A percentile compares a stretch with the other conserved stretches of the same genome.
Conservation (phyloP, 2,797 vertebrate genomes). For the Malurus leucopterus region DNA sequence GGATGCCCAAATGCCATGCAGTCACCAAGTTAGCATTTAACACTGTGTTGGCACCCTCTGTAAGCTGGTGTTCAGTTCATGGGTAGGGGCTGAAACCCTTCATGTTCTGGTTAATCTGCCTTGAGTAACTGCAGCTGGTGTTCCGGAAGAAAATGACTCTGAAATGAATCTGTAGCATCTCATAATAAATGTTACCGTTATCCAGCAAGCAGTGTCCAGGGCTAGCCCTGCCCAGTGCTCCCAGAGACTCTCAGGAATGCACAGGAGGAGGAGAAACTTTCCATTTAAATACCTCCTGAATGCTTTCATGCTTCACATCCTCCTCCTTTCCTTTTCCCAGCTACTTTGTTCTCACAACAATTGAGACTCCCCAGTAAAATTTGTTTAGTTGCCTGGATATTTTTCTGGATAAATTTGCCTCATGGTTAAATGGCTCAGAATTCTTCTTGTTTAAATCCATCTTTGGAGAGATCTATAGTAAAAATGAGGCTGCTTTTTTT, state of each 20-base stretch:
- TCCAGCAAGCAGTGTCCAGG: not conserved
- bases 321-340: not conserved
- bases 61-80: not conserved
- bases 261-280: constrained; percentile 8
- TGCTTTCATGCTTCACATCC: not conserved
- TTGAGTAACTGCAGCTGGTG: constrained; percentile 46
- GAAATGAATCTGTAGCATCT: constrained; percentile 42
- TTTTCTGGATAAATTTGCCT: not conserved
- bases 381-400: not conserved
- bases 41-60: not conserved
- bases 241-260: constrained; percentile 21
- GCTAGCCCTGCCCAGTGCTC: not conserved
- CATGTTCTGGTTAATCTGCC: constrained; percentile 47
- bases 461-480: not conserved
- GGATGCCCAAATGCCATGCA: not conserved
- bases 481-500: not conserved
- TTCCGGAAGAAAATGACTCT: constrained; percentile 48
- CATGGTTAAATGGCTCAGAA: not conserved
- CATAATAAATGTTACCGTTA: constrained; percentile 18
- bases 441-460: not conserved
- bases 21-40: not conserved
- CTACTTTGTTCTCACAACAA: not conserved
- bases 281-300: not conserved
- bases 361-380: not conserved
- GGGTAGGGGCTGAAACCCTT: constrained; percentile 11